Conservation (phyloP, 2,888 invertebrate species). For the Cryptus armator region DNA sequence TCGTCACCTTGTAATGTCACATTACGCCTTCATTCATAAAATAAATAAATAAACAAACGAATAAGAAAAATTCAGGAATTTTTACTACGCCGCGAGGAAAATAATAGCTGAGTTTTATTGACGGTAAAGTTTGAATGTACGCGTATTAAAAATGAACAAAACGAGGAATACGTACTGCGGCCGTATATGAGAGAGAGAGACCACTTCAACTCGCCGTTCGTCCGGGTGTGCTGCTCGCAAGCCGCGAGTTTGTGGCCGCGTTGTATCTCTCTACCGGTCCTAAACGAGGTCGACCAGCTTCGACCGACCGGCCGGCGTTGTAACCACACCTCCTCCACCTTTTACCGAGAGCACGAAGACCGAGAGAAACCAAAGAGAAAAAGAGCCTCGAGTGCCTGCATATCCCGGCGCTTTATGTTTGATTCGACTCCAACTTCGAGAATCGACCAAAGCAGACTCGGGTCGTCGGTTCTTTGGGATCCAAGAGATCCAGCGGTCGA, state of each 20-base stretch:
- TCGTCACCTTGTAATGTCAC: neutral
- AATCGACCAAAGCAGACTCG: neutral
- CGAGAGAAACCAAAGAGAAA: neutral
- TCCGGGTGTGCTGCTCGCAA: slow-evolving; percentile 34
- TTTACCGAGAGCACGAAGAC: slow-evolving; percentile 72
- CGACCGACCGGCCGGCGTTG: slow-evolving; percentile 66
- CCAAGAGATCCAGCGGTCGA: slow-evolving; percentile 5
- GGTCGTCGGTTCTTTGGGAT: neutral
- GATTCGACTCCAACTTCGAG: neutral
- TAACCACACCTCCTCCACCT: slow-evolving; percentile 76
- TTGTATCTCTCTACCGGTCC: slow-evolving; percentile 81
- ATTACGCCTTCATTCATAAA: neutral
- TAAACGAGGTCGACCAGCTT: slow-evolving; percentile 83
- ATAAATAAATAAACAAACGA: neutral
- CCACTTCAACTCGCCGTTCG: neutral
- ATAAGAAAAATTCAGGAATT: neutral
- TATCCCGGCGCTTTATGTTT: slow-evolving; percentile 41
- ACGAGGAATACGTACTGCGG: neutral
- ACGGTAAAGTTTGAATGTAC: neutral
- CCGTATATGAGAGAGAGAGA: slow-evolving; percentile 1
- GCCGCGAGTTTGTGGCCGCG: slow-evolving; percentile 64
- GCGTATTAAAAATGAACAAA: neutral
- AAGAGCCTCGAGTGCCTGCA: slow-evolving; percentile 61
- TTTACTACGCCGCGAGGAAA: neutral
- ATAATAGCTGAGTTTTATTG: neutral